phyloP scores from a whole-genome alignment of 2,888 invertebrate species.

The Melanostoma mellinum region DNA sequence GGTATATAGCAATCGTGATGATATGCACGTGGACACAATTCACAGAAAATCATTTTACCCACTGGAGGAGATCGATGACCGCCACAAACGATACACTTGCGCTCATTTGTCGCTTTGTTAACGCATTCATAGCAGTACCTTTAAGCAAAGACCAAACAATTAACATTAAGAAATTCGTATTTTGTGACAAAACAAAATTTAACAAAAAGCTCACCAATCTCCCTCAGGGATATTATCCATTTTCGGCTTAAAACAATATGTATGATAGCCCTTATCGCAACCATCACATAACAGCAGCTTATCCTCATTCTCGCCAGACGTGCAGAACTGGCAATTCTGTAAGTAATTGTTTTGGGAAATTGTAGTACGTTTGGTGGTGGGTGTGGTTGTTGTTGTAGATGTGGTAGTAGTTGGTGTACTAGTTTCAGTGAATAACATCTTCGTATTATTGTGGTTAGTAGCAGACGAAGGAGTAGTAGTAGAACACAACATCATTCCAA shows the following conservation, averaged over 20 bases:
- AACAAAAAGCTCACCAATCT: conserved; percentile 90
- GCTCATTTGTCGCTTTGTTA: conserved; percentile 95
- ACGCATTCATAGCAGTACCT: conserved; percentile 98
- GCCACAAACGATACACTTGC: conserved; percentile 97
- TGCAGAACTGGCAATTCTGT: conserved; percentile 98
- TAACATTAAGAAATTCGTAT: background rate
- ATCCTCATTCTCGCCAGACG: conserved; percentile 97
- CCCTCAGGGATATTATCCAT: conserved; percentile 98
- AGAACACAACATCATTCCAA: conserved; percentile 70
- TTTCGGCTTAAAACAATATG: conserved; percentile 98
- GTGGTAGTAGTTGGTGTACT: conserved; percentile 72
- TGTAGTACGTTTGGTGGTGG: conserved; percentile 80
- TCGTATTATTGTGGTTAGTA: conserved; percentile 70
- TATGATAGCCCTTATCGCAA: conserved; percentile 99
- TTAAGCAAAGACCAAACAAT: conserved; percentile 23
- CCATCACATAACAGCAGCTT: conserved; percentile 97
- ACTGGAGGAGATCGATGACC: conserved; percentile 84
- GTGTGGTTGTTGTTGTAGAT: conserved; percentile 75
- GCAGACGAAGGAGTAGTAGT: conserved; percentile 66
- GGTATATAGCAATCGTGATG: conserved; percentile 97
- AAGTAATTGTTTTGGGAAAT: conserved; percentile 79
- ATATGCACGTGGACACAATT: conserved; percentile 94
- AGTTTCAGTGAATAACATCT: conserved; percentile 71
- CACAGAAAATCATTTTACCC: conserved; percentile 90
- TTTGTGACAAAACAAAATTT: conserved; percentile 13